These are phyloP conservation scores for Lepus timidus DNA, from an alignment of 2,113 vertebrate species.

Conservation along the genomic window DNA sequence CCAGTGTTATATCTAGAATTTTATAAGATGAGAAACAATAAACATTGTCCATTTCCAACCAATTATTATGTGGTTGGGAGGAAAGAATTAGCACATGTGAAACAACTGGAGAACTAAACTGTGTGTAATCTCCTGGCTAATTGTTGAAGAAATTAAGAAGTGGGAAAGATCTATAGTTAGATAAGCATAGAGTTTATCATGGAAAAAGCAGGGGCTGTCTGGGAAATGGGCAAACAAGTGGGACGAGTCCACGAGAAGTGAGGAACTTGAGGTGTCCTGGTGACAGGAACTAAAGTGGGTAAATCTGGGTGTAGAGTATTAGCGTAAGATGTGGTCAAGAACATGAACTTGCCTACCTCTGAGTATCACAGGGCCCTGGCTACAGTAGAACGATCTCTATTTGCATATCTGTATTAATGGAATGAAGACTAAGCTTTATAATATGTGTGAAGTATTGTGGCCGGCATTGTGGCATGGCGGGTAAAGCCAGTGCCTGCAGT, in stretches of 20 bases:
- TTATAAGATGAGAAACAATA: not conserved
- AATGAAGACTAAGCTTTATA: not conserved
- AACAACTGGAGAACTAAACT: not conserved
- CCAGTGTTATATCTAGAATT: not conserved
- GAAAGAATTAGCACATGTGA: not conserved
- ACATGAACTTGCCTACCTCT: fast-evolving
- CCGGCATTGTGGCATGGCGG: too few relatives aligned
- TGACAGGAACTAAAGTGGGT: not conserved
- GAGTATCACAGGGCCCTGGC: not conserved
- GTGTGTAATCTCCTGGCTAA: not conserved
- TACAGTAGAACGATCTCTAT: not conserved
- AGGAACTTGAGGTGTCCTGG: too few relatives aligned
- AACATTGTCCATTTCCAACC: not conserved
- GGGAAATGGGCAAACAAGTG: not conserved
- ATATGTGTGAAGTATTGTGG: not conserved
- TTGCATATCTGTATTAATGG: not conserved
- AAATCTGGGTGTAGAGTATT: not conserved
- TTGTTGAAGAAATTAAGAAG: not conserved
- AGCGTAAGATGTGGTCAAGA: not conserved
- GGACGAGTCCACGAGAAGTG: too few relatives aligned
- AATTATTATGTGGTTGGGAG: not conserved
- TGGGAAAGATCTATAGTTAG: not conserved
- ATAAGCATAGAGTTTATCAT: not conserved
- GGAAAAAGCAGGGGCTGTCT: not conserved
- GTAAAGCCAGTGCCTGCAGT: too few relatives aligned